phyloP scores from a whole-genome alignment of 1,140 invertebrate species.

The Dinoponera quadriceps region DNA sequence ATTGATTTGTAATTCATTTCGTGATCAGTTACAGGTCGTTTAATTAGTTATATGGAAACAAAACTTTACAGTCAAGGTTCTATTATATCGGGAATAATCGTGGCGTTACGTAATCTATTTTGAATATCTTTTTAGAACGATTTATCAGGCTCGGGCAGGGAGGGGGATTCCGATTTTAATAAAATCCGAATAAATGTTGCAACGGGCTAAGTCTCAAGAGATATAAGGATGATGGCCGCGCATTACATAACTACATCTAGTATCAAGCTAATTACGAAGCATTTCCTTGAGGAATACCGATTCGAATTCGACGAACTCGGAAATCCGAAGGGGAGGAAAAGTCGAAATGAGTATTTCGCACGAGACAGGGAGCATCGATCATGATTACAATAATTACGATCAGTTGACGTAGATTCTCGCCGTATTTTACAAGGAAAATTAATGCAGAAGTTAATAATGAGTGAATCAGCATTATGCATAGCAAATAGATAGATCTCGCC shows the following conservation, averaged over 20 bases:
- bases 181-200: background rate
- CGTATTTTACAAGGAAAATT: conserved; percentile 33
- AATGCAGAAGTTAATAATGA: conserved; percentile 6
- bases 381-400: conserved; percentile 7
- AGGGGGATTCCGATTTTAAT: too few species aligned
- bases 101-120: too few species aligned
- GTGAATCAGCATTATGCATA: background rate
- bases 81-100: too few species aligned
- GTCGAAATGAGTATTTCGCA: background rate
- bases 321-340: conserved; percentile 17
- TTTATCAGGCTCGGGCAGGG: too few species aligned
- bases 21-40: too few species aligned
- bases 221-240: background rate
- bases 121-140: too few species aligned
- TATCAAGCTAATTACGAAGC: background rate
- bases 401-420: background rate
- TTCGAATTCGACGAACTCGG: conserved; percentile 14
- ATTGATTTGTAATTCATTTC: too few species aligned
- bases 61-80: too few species aligned
- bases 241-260: background rate
- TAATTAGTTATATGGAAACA: too few species aligned
- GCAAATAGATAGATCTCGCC: background rate
- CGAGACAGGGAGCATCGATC: background rate
- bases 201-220: background rate
- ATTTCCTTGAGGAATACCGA: conserved; percentile 27